Evolutionary conservation across 2,888 invertebrate genomes (phyloP), one percentile per base, ranked within the genome.

Genomic region (Cartodere bifasciata): DNA sequence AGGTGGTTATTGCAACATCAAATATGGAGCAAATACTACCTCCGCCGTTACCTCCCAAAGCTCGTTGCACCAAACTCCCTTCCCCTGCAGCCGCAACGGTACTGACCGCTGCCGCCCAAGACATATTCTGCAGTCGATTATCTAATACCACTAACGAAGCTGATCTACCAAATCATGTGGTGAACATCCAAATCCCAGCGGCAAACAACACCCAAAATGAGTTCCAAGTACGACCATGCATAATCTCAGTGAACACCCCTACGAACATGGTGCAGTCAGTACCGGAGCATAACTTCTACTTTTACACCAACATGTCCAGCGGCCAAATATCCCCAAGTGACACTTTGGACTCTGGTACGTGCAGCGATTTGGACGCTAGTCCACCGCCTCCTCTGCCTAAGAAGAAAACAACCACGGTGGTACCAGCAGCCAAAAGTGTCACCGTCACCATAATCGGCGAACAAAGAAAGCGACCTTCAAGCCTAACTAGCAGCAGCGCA

Each of bases 311-410:
- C 42, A 78, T 80, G 70, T 75, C 80, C 28, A 82, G 81, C 51
- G 84, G 84, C 2, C 84, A 85, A 50, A 80, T 81, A 49, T 84
- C 84, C 16, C 83, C 84, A 1, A 81, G 77, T 48, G 84, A 84
- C 49, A 84, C 83, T 1, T 55, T 84, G 39, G 85, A 85, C 59
- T 85, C 84, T 35, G 85, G 85, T 25, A 85, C 84, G 17, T 83
- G 85, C 60, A 84, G 83, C 54, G 85, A 85, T 58, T 65, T 84
- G 46, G 84, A 85, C 47, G 72, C 74, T 22, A 78, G 77, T 13
- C 76, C 80, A 31, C 71, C 72, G 3, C 77, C 78, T 2, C 61
- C 75, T 38, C 68, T 73, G 12, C 73, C 73, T 44, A 77, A 76
- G 63, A 76, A 75, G 53, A 65, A 63, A 17, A 43, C 43, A 7